Conservation (phyloP, 2,888 invertebrate genomes). For the Epinotia ramella region DNA sequence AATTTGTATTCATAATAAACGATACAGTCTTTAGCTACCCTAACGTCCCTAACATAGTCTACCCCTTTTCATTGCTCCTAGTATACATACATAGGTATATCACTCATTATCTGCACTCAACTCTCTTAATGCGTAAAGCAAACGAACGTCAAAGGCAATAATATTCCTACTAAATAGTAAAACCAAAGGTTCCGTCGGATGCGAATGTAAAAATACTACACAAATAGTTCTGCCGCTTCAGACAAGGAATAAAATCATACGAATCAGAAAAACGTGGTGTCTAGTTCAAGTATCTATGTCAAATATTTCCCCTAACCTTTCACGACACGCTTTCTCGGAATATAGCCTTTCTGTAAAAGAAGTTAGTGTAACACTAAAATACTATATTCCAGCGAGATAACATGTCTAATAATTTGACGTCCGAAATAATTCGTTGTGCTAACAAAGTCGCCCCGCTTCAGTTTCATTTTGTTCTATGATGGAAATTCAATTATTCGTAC, state of each 20-base stretch:
- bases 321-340: not conserved
- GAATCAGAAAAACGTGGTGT: not conserved
- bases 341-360: slow-evolving; percentile 47
- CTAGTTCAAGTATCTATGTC: not conserved
- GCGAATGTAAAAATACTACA: slow-evolving; percentile 5
- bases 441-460: slow-evolving; percentile 82
- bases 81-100: not conserved
- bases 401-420: slow-evolving; percentile 80
- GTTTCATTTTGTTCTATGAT: slow-evolving; percentile 84
- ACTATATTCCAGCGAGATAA: slow-evolving; percentile 71
- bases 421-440: slow-evolving; percentile 80
- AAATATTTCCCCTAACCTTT: slow-evolving; percentile 10
- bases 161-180: not conserved
- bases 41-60: not conserved
- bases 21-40: no score
- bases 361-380: slow-evolving; percentile 62
- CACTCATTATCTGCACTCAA: not conserved
- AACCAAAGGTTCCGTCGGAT: slow-evolving; percentile 10
- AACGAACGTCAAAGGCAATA: not conserved
- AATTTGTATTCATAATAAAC: no score
- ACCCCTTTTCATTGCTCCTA: not conserved
- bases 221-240: slow-evolving; percentile 10
- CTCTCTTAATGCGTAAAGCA: slow-evolving; percentile 8
- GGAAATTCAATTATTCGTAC: slow-evolving; percentile 84
- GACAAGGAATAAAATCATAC: not conserved